Conservation (phyloP, 2,113 vertebrate species). For the Gopherus evgoodei region DNA sequence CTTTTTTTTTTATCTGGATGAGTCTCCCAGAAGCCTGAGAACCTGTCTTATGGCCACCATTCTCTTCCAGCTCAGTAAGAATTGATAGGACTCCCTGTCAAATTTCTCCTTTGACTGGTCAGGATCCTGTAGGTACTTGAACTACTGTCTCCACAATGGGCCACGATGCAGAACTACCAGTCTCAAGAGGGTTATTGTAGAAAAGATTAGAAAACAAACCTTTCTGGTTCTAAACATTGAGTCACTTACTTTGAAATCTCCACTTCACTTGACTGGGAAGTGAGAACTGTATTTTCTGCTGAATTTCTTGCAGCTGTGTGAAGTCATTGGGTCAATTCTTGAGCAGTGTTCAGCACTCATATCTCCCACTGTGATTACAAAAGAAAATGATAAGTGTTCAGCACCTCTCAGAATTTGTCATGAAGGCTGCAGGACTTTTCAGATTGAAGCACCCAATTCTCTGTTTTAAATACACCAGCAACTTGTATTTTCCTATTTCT, state of each 20-base stretch:
- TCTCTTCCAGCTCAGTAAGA: background rate
- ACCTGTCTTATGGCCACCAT: background rate
- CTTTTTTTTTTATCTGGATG: background rate
- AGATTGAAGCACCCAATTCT: background rate
- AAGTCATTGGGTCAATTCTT: conserved; percentile 4
- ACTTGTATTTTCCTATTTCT: background rate
- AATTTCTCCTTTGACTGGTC: background rate
- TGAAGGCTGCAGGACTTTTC: background rate
- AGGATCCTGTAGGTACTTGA: background rate
- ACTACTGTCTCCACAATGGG: background rate
- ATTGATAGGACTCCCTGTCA: background rate
- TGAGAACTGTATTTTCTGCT: background rate
- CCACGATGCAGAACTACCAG: background rate
- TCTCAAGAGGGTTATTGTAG: background rate
- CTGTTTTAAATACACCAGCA: background rate
- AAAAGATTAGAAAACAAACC: background rate
- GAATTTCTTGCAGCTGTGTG: background rate
- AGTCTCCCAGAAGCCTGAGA: background rate
- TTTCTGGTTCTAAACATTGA: background rate
- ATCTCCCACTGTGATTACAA: conserved; percentile 23
- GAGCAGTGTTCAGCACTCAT: background rate
- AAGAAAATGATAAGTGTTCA: background rate
- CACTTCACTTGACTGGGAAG: conserved; percentile 14
- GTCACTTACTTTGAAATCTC: background rate
- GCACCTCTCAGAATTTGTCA: conserved; percentile 7